Percentiles rank a stretch among this genome's conserved stretches.
Evolutionary conservation across 2,888 invertebrate species (phyloP).

Genomic region (Spisula subtruncata): DNA sequence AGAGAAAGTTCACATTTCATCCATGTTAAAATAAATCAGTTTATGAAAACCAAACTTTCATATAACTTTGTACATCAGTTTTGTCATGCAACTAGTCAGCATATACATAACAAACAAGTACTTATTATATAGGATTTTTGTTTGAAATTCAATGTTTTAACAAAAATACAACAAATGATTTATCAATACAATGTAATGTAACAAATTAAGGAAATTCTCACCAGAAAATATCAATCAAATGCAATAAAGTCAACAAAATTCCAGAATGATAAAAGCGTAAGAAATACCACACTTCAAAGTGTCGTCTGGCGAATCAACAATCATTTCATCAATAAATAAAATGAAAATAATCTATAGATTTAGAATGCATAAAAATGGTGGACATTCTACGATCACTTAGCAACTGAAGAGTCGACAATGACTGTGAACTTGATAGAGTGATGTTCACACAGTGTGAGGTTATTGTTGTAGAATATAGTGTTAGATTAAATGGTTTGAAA

Average conservation of each 20-base stretch:
- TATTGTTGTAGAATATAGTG: neutral
- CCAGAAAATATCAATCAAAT: neutral
- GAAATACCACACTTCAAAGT: slow-evolving; percentile 6
- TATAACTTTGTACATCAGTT: no score
- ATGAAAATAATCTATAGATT: neutral
- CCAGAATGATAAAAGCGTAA: neutral
- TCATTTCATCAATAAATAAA: slow-evolving; percentile 18
- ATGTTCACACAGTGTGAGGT: slow-evolving; percentile 7
- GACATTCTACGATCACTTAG: slow-evolving; percentile 11
- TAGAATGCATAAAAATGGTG: neutral
- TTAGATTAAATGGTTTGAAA: neutral
- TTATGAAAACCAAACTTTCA: no score
- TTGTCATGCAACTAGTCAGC: no score
- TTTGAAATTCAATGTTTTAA: no score
- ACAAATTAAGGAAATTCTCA: neutral
- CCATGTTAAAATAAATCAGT: no score
- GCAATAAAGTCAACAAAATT: slow-evolving; percentile 13
- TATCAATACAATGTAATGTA: neutral
- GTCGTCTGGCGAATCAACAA: neutral
- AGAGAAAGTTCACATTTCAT: no score
- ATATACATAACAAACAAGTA: no score
- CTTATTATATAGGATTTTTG: no score
- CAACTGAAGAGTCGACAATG: neutral
- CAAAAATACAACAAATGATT: no score
- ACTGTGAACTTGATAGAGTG: neutral